These are phyloP conservation scores for Heteromurus nitidus DNA, from an alignment of 2,888 invertebrate species.

Conservation along the genomic window DNA sequence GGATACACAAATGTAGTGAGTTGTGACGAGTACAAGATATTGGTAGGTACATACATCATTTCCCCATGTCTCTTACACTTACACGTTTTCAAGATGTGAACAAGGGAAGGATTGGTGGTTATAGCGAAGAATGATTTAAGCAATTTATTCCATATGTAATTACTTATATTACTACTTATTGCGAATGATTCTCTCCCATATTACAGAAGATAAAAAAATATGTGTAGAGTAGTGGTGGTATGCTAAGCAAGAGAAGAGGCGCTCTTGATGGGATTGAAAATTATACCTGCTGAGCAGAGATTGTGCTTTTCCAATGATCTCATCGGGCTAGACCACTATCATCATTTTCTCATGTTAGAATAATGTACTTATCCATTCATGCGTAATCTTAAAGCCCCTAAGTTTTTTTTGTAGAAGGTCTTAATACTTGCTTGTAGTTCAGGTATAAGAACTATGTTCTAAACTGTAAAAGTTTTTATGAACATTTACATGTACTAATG, in stretches of 20 bases:
- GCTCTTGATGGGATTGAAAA: constrained; percentile 27
- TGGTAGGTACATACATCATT: background rate
- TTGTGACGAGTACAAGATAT: no score
- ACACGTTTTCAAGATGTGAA: background rate
- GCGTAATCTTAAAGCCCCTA: no score
- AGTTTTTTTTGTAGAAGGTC: no score
- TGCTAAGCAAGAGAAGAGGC: background rate
- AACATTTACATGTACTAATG: no score
- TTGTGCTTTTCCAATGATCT: constrained; percentile 5
- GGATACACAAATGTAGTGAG: constrained; percentile 29
- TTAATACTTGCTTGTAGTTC: no score
- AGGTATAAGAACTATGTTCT: no score
- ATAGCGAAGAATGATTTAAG: constrained; percentile 46
- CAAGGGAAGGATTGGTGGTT: constrained; percentile 18
- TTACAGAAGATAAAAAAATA: background rate
- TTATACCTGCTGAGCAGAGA: constrained; percentile 32
- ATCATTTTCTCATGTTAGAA: no score
- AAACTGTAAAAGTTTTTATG: no score
- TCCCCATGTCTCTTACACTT: background rate
- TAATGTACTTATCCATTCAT: no score
- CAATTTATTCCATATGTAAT: constrained; percentile 54
- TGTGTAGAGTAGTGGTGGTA: background rate
- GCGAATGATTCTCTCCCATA: background rate
- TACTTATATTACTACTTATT: constrained; percentile 48
- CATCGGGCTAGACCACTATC: constrained; percentile 3